A percentile compares a stretch with the other conserved stretches of the same genome.
phyloP scores from a whole-genome alignment of 2,888 invertebrate genomes.

The Mongoloraphidia duomilia region DNA sequence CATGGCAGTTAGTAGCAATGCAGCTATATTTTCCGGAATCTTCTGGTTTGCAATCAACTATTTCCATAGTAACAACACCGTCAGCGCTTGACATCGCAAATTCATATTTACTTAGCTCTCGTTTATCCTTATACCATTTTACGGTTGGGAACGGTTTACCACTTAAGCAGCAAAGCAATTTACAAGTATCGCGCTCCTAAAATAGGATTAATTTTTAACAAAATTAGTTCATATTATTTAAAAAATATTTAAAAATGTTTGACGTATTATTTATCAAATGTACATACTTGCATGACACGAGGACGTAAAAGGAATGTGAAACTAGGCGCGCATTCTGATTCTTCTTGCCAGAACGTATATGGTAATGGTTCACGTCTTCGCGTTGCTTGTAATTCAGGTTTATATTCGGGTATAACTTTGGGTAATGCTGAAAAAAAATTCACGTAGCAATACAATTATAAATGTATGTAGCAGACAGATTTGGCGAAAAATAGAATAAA shows the following conservation, averaged over 20 bases:
- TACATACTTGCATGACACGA: slow-evolving; percentile 79
- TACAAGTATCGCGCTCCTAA: slow-evolving; percentile 75
- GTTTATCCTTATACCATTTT: slow-evolving; percentile 83
- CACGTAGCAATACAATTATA: background rate
- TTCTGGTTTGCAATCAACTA: slow-evolving; percentile 81
- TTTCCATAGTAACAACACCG: slow-evolving; percentile 95
- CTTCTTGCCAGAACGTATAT: slow-evolving; percentile 85
- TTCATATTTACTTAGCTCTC: slow-evolving; percentile 80
- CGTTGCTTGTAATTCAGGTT: slow-evolving; percentile 52
- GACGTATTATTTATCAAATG: too few relatives aligned
- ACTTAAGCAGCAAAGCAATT: slow-evolving; percentile 89
- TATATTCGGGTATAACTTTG: slow-evolving; percentile 51
- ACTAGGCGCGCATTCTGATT: slow-evolving; percentile 82
- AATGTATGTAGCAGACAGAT: too few relatives aligned
- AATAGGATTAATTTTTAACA: background rate
- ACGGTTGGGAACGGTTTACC: slow-evolving; percentile 92
- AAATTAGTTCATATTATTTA: too few relatives aligned
- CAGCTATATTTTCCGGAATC: slow-evolving; percentile 96
- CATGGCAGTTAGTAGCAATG: slow-evolving; percentile 84
- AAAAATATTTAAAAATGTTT: background rate
- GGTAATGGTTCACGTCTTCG: slow-evolving; percentile 69
- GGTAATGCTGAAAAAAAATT: slow-evolving; percentile 47
- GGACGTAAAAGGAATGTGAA: slow-evolving; percentile 98
- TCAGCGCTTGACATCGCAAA: slow-evolving; percentile 83
- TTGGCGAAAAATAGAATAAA: too few relatives aligned